Conservation (phyloP, 1,140 invertebrate genomes). For the Colletes gigas region DNA sequence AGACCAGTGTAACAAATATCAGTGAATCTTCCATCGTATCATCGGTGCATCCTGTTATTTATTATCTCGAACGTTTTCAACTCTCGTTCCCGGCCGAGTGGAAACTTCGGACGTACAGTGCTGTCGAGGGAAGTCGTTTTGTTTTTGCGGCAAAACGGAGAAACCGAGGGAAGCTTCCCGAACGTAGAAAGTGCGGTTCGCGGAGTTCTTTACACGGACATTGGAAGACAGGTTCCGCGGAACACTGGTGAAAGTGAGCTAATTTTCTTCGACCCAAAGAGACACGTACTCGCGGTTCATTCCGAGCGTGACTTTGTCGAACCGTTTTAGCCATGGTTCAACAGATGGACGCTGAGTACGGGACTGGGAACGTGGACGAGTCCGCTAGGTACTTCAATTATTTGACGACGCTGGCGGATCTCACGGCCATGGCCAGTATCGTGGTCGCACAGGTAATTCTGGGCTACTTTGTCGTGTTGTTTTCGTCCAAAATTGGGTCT, state of each 20-base stretch:
- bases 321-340: slow-evolving; percentile 63
- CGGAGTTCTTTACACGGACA: neutral
- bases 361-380: slow-evolving; percentile 65
- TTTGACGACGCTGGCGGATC: slow-evolving; percentile 70
- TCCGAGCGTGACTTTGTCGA: neutral
- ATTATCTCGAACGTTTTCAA: too few relatives aligned
- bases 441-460: slow-evolving; percentile 72
- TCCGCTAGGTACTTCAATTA: slow-evolving; percentile 66
- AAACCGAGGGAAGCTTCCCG: too few relatives aligned
- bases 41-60: too few relatives aligned
- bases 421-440: slow-evolving; percentile 73
- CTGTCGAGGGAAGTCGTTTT: too few relatives aligned
- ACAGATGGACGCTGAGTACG: slow-evolving; percentile 61
- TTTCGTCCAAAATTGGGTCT: too few relatives aligned
- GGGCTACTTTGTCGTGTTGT: too few relatives aligned
- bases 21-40: too few relatives aligned
- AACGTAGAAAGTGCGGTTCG: neutral
- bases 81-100: too few relatives aligned
- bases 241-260: slow-evolving; percentile 17
- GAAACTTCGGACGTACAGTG: too few relatives aligned
- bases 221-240: neutral
- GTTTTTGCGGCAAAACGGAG: too few relatives aligned
- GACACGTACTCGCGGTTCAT: neutral
- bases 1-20: neutral
- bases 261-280: neutral